Evolutionary conservation across 2,113 vertebrate species (phyloP).

Genomic region (Hippoglossus stenolepis): DNA sequence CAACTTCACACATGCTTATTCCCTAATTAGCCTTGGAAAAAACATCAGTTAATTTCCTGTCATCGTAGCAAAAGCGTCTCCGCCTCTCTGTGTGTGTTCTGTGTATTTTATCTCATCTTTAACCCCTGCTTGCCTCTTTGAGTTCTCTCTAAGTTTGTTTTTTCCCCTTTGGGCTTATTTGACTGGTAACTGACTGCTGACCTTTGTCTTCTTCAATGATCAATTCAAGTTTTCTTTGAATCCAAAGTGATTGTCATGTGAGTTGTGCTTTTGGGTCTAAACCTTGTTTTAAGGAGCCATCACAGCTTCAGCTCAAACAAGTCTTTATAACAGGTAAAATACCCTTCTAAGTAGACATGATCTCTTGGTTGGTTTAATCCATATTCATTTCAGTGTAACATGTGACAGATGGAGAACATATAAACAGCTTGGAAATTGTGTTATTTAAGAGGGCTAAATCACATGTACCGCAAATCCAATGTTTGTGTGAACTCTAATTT

Average conservation of each 20-base stretch:
- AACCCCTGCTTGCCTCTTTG: background rate
- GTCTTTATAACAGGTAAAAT: background rate
- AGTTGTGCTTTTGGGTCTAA: background rate
- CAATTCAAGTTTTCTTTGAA: background rate
- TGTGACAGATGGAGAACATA: background rate
- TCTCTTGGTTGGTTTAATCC: background rate
- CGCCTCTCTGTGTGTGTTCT: background rate
- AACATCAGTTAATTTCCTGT: background rate
- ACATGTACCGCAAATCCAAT: background rate
- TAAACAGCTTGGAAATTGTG: background rate
- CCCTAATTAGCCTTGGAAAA: background rate
- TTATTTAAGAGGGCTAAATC: too few species aligned
- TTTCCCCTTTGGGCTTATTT: background rate
- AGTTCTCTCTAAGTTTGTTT: background rate
- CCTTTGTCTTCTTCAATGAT: background rate
- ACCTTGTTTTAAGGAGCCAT: too few species aligned
- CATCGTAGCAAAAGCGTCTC: background rate
- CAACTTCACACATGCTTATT: too few species aligned
- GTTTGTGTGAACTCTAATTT: background rate
- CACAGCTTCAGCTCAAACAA: background rate
- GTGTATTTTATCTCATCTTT: background rate
- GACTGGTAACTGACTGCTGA: background rate
- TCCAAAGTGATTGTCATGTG: background rate
- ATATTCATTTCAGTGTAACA: background rate
- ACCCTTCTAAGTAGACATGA: background rate